Evolutionary conservation across 2,888 invertebrate genomes (phyloP), one percentile per base, ranked within the genome.

Genomic region (Thecophora atra): DNA sequence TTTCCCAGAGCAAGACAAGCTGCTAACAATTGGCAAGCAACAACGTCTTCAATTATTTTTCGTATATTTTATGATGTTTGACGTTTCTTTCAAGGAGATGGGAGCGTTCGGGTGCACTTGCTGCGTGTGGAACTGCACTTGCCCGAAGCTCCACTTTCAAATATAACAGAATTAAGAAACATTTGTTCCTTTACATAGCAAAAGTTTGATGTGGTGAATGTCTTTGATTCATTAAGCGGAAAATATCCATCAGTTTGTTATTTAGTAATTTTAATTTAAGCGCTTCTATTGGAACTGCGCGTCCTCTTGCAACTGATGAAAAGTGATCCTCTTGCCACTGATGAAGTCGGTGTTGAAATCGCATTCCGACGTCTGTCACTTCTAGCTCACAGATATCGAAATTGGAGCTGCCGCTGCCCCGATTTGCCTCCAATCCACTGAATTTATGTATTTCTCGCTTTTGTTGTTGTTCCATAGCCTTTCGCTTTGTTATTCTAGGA

Each of bases 171-270:
- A 37, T 42, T 24, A 54, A 44, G 28, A 65, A 42, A 26, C 56
- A 21, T 37, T 70, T 60, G n/a, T 24, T 70, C 30, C 62, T 8
- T 54, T 21, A 11, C 21, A n/a, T 37, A 54, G 15, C 15, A 2
- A n/a, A 56, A 42, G 42, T 64, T 44, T 44, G 42, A 21, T 65
- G n/a, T 37, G 75, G 76, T 76, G 76, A 70, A 74, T 76, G 78
- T 74, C 80, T 81, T 82, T 81, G 81, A 77, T 81, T 80, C 81
- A 81, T 82, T 82, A 80, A 81, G 79, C 80, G 78, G 81, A 78
- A 79, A 81, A 81, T 80, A 79, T 78, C 80, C 80, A 54, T 37
- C 37, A 8, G 37, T 37, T 37, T 37, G 7, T 6, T 6, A 8
- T 37, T 37, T 37, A 8, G 37, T 11, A 37, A 30, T 37, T 11